Base-by-base conservation (phyloP, 2,113 vertebrate species). In the Amia ocellicauda region DNA sequence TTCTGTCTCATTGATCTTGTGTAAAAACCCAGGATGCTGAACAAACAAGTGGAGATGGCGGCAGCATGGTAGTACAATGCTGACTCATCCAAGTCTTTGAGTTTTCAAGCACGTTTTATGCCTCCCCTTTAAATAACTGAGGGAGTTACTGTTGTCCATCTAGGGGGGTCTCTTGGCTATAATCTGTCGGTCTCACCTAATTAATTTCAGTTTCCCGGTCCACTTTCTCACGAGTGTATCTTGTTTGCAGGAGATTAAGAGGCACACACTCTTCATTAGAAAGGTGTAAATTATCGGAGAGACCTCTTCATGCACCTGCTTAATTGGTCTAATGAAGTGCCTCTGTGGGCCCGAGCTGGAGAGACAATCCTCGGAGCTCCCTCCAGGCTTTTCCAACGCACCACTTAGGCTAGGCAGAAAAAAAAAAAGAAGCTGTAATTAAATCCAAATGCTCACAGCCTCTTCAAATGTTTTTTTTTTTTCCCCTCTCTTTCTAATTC, bases 181-280 rank as follows among this genome's bases (percentile, higher is more conserved):
- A 91, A 94, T 95, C 92, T 93, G 82, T 86, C 84, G 83, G 84
- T 90, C 91, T 88, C 85, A 88, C 86, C 88, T 95, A 93, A 95
- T 96, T 94, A 94, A 93, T 94, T 94, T 90, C 83, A 76, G 81
- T 88, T 89, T 88, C 82, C 86, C 89, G 83, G 83, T 89, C 85
- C 82, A 80, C 84, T 86, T 90, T 91, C 89, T 90, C 88, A 86
- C 85, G 89, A 91, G 87, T 91, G 89, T 87, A 84, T 82, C 86
- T 91, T 91, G 89, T 94, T 93, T 93, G 89, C 82, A 86, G 86
- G 92, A 93, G 93, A 95, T 97, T 93, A 96, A 86, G 86, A 89
- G 86, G 84, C 89, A 90, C 84, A 87, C 60, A 69, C 88, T 88
- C 91, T 91, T 92, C 87, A 92, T 93, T 91, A 91, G 90, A 84